A percentile compares a stretch with the other conserved stretches of the same genome.
Conservation (phyloP, 2,888 invertebrate species). For the Ophioninae sp. region DNA sequence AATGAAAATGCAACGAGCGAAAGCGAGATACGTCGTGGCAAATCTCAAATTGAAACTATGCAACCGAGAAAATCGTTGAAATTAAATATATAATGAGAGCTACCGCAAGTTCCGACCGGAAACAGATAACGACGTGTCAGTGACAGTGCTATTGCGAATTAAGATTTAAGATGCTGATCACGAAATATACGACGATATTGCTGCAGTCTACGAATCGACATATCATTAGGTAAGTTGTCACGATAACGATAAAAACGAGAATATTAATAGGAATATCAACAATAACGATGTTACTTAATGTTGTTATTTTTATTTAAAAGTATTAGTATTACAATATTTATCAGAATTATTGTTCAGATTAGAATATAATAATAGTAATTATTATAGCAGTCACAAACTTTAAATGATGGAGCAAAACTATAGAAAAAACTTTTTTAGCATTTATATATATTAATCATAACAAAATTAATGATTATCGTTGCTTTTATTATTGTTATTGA, state of each 20-base stretch:
- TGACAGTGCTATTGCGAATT: slow-evolving; percentile 25
- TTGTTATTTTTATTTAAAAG: too few relatives aligned
- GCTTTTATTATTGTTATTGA: too few relatives aligned
- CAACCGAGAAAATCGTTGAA: slow-evolving; percentile 5
- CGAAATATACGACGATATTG: slow-evolving; percentile 87
- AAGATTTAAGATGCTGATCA: slow-evolving; percentile 84
- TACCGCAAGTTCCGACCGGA: slow-evolving; percentile 12
- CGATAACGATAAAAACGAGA: background rate
- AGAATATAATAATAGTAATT: too few relatives aligned
- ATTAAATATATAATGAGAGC: slow-evolving; percentile 23
- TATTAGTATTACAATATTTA: too few relatives aligned
- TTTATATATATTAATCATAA: background rate
- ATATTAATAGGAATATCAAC: background rate
- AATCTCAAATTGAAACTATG: background rate
- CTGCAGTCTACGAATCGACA: slow-evolving; percentile 84
- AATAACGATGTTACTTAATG: background rate
- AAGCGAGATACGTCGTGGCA: slow-evolving; percentile 2
- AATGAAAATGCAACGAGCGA: slow-evolving; percentile 25
- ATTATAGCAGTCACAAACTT: too few relatives aligned
- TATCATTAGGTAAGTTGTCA: slow-evolving; percentile 73
- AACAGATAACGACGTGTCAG: slow-evolving; percentile 14
- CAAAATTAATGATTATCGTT: too few relatives aligned
- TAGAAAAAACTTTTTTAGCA: background rate
- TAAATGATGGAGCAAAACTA: too few relatives aligned
- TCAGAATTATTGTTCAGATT: too few relatives aligned